Evolutionary conservation across 1,140 invertebrate species (phyloP), one percentile per base, ranked within the genome.

Genomic region (Goniozus legneri): DNA sequence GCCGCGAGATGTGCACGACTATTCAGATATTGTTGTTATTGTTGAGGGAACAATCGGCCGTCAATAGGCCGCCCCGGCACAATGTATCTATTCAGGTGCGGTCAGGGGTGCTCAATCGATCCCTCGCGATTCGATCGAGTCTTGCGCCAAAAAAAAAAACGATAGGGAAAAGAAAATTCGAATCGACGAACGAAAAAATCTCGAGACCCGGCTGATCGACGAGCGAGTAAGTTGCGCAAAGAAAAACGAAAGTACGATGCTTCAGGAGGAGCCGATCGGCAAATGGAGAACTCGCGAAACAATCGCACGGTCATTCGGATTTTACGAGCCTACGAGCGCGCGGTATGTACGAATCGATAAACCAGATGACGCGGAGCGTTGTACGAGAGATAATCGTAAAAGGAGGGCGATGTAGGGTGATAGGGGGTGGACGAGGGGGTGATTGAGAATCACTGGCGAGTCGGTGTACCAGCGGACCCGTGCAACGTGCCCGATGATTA

Each of bases 21-120:
- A 74, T 75, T 76, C 69, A 71, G 69, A 75, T 75, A 76, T 73
- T 75, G 71, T 73, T 74, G 71, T 75, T 76, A 76, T 75, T 73
- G 72, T 75, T 73, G 58, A 66, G 67, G 57, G 71, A 76, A 75
- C 72, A 76, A 76, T 76, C 69, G 69, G 56, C 68, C 71, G 64
- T 75, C 69, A 76, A 76, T 76, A 73, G 71, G 65, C 65, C 64
- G 69, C 65, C 65, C 60, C 59, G 54, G 63, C 63, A 74, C 71
- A 74, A 75, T 75, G 71, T 74, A 73, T 72, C 71, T 73, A 75
- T 75, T 74, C 68, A 73, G 71, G 67, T 73, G 69, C 64, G 64
- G 61, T 60, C 69, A 73, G 71, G 56, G 71, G 66, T 73, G 69
- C 69, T 73, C 72, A 75, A 67, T 66, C 64, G 66, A 67, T 69